Evolutionary conservation across 1,140 invertebrate genomes (phyloP), one percentile per base, ranked within the genome.

Genomic region (Bombus breviceps): DNA sequence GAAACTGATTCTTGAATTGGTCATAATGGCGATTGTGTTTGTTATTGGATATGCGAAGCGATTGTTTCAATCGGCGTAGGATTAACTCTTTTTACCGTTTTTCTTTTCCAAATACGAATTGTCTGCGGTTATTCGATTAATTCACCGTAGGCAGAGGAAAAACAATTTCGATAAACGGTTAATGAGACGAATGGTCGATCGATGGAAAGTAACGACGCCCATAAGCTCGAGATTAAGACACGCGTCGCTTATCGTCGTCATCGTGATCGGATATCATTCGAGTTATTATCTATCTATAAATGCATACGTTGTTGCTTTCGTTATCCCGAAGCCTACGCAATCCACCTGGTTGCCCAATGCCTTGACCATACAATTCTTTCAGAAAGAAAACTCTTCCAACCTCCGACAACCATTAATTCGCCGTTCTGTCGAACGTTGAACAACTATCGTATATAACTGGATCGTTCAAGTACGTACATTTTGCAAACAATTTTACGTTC

Each of bases 361-460:
- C 73, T 43, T 25, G 47, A 39, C 34, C 74, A 5, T 32, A 13
- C 64, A 1, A n/a, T 34, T 25, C 62, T 37, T 68, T 10, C 8
- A 22, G 18, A 12, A 34, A 75, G 57, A 66, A 82, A 82, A 66
- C 22, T 66, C 47, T 43, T 37, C 15, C n/a, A 39, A 57, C 22
- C 68, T 47, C 10, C 28, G 64, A 5, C 59, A 5, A 22, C 47
- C 64, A 78, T 78, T 83, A 83, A 76, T 83, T 62, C 74, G 71
- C n/a, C 15, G 18, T 37, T 34, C 53, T 22, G 62, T 77, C 74
- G 39, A 83, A 53, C 34, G 32, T 39, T 25, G 18, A 34, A 47
- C 34, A 34, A 76, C 37, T 9, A 43, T 78, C 39, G 53, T 32
- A 69, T 41, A 53, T 12, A 62, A 62, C 64, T 0, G 34, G 37